A percentile compares a stretch with the other conserved stretches of the same genome.
phyloP scores from a whole-genome alignment of 2,797 vertebrate species.

The Numenius phaeopus region DNA sequence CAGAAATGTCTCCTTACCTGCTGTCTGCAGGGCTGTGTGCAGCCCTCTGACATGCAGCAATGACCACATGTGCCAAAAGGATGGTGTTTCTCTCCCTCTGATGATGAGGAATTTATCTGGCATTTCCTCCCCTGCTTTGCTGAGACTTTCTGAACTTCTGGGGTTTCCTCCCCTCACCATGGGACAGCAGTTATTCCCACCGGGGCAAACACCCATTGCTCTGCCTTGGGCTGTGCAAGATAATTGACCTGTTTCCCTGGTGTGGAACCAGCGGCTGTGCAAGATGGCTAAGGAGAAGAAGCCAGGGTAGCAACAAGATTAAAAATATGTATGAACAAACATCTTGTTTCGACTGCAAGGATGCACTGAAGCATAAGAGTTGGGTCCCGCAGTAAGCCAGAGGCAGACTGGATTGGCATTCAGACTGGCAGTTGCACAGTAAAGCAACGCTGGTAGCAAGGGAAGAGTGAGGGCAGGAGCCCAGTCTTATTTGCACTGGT shows the following conservation, averaged over 20 bases:
- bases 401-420: background rate
- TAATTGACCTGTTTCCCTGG: background rate
- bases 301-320: constrained; percentile 50
- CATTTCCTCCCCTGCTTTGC: background rate
- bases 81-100: background rate
- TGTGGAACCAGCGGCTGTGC: background rate
- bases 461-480: background rate
- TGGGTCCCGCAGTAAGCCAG: background rate
- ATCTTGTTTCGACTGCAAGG: constrained; percentile 6
- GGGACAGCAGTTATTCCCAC: background rate
- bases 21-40: fast-evolving
- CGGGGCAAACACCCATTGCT: background rate
- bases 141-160: background rate
- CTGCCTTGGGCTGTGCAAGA: background rate
- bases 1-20: background rate
- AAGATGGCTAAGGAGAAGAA: background rate
- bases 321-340: constrained; percentile 36
- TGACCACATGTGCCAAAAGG: background rate
- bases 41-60: background rate
- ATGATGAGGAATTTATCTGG: background rate
- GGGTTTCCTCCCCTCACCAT: background rate
- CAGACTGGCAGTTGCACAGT: background rate
- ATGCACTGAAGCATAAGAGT: background rate
- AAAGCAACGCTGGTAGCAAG: fast-evolving
- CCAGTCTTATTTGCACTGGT: background rate